Conservation (phyloP, 92 coral and sea anemone genomes). For the Umimayanthus chanpuru region DNA sequence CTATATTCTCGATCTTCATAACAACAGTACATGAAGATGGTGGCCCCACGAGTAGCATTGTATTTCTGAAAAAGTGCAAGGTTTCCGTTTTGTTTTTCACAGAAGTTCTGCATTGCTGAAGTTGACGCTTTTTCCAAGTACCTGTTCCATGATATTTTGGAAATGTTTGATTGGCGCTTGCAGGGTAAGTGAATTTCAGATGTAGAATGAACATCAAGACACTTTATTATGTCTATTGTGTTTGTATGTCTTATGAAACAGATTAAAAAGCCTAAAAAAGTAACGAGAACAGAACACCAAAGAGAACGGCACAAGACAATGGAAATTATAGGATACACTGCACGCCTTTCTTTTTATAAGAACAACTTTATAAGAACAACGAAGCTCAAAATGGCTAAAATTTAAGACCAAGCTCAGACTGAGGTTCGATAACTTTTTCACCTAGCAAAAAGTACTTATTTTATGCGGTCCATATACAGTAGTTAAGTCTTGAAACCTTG, state of each 20-base stretch:
- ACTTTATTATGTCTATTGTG: not conserved
- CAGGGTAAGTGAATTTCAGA: conserved; percentile 46
- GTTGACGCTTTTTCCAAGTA: conserved; percentile 82
- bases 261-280: too few relatives aligned
- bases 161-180: conserved; percentile 84
- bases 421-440: too few relatives aligned
- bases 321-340: too few relatives aligned
- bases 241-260: not conserved
- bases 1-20: not conserved
- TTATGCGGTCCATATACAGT: too few relatives aligned
- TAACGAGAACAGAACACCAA: not conserved
- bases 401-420: too few relatives aligned
- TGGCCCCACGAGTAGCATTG: not conserved
- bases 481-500: too few relatives aligned
- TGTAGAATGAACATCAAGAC: not conserved
- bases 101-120: conserved; percentile 91
- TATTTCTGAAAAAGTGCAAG: not conserved
- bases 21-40: not conserved
- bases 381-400: too few relatives aligned
- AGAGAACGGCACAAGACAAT: not conserved
- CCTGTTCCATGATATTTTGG: conserved; percentile 80
- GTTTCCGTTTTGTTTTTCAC: conserved; percentile 20
- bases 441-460: too few relatives aligned
- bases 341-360: too few relatives aligned
- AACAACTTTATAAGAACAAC: too few relatives aligned